These are phyloP conservation scores for Holacanthus passer DNA, from an alignment of 2,113 vertebrate species.

Conservation along the genomic window DNA sequence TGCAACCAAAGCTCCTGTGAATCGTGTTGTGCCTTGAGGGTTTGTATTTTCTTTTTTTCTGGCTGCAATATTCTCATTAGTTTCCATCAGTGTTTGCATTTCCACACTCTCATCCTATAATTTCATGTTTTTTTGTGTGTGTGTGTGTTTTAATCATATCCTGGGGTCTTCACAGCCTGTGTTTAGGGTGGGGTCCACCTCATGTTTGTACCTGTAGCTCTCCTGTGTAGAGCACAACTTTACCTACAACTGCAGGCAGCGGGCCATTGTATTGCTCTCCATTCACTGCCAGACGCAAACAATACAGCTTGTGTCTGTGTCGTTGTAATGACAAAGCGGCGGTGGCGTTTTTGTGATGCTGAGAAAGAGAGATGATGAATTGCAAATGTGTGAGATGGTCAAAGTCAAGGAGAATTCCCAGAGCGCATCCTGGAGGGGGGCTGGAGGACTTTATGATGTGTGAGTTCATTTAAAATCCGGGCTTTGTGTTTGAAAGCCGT, in stretches of 20 bases:
- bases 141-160: conserved; percentile 2
- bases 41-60: conserved; percentile 2
- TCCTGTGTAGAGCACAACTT: conserved; percentile 30
- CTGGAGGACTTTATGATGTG: conserved; percentile 48
- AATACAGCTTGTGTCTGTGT: conserved; percentile 64
- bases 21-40: neutral
- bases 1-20: conserved; percentile 7
- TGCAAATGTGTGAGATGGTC: conserved; percentile 80
- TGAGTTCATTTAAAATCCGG: conserved; percentile 77
- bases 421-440: conserved; percentile 54
- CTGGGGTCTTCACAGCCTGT: conserved; percentile 39
- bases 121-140: neutral
- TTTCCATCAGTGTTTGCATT: neutral
- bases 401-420: conserved; percentile 80
- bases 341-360: conserved; percentile 65
- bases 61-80: neutral
- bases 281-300: conserved; percentile 57
- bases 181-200: conserved; percentile 52
- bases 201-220: conserved; percentile 68
- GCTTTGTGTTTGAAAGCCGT: conserved; percentile 68
- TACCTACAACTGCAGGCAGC: conserved; percentile 28
- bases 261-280: conserved; percentile 48
- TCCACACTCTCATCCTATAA: neutral
- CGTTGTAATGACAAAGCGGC: conserved; percentile 79
- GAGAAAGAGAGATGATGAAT: conserved; percentile 79